These are phyloP conservation scores for Triplophysa tibetana DNA, from an alignment of 2,113 vertebrate species.

Conservation along the genomic window DNA sequence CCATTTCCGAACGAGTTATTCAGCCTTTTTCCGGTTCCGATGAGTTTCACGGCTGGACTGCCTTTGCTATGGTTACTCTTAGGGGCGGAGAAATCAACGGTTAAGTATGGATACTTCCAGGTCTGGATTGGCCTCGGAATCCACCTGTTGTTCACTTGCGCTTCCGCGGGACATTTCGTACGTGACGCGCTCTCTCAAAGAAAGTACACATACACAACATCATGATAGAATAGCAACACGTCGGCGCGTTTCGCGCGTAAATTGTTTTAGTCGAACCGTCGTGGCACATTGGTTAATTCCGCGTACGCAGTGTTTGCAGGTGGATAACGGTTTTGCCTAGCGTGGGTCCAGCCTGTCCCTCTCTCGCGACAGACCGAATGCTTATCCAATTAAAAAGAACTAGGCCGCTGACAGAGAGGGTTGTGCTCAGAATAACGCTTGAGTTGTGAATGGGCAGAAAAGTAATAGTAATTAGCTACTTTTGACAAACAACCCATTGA, in stretches of 20 bases:
- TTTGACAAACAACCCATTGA: too few relatives aligned
- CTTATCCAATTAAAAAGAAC: slow-evolving; percentile 39
- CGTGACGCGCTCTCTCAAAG: background rate
- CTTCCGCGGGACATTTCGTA: slow-evolving; percentile 12
- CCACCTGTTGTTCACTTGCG: slow-evolving; percentile 44
- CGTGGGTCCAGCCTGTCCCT: background rate
- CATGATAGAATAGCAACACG: background rate
- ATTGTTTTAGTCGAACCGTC: background rate
- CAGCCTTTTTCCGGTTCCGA: slow-evolving; percentile 27
- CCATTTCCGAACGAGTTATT: slow-evolving; percentile 10
- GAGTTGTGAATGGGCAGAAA: slow-evolving; percentile 2
- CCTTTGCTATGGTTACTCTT: slow-evolving; percentile 46
- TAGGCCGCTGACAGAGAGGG: slow-evolving; percentile 6
- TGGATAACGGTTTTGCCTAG: slow-evolving; percentile 4
- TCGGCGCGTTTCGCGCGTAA: background rate
- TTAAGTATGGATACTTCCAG: slow-evolving; percentile 43
- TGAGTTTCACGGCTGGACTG: slow-evolving; percentile 6
- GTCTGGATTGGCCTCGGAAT: slow-evolving; percentile 32
- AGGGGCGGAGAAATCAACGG: slow-evolving; percentile 9
- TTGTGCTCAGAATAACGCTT: background rate
- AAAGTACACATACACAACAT: background rate
- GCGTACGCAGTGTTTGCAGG: background rate
- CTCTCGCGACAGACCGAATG: background rate
- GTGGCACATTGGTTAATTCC: slow-evolving; percentile 3
- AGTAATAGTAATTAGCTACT: background rate